Percentiles rank a stretch among this genome's conserved stretches.
Conservation (phyloP, 2,797 vertebrate species). For the Darevskia nairensis region DNA sequence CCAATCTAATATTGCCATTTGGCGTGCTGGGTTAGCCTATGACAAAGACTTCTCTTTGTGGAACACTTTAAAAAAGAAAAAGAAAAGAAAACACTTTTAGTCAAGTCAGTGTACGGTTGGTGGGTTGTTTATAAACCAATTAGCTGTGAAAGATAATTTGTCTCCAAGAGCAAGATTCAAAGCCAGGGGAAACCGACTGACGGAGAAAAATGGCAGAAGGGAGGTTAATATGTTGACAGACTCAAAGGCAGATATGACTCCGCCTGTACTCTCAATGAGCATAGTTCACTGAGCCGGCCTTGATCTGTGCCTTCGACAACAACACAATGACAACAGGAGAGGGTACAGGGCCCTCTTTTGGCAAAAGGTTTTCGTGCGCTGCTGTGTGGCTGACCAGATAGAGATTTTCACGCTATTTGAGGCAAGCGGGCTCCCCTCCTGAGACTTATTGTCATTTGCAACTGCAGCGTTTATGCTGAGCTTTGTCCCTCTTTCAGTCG, state of each 20-base stretch:
- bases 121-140: constrained; percentile 57
- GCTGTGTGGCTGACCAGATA: constrained; percentile 64
- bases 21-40: no score
- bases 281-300: not conserved
- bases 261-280: constrained; percentile 44
- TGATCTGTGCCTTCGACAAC: not conserved
- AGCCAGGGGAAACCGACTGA: constrained; percentile 23
- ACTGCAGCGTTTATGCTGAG: constrained; percentile 78
- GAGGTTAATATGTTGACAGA: constrained; percentile 58
- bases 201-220: constrained; percentile 13
- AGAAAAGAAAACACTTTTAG: not conserved
- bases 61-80: no score
- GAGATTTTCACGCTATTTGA: constrained; percentile 70
- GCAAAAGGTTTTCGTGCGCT: constrained; percentile 54
- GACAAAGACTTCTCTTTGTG: no score
- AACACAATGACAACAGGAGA: constrained; percentile 17
- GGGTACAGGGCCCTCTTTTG: constrained; percentile 41
- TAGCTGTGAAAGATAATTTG: constrained; percentile 23
- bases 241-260: constrained; percentile 2
- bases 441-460: constrained; percentile 73
- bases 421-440: constrained; percentile 44
- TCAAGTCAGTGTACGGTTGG: not conserved
- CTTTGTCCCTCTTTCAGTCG: constrained; percentile 79
- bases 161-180: constrained; percentile 10
- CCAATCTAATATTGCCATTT: no score